Percentiles rank a stretch among this genome's conserved stretches.
Evolutionary conservation across 2,113 vertebrate species (phyloP).

Genomic region (Prolemur simus): DNA sequence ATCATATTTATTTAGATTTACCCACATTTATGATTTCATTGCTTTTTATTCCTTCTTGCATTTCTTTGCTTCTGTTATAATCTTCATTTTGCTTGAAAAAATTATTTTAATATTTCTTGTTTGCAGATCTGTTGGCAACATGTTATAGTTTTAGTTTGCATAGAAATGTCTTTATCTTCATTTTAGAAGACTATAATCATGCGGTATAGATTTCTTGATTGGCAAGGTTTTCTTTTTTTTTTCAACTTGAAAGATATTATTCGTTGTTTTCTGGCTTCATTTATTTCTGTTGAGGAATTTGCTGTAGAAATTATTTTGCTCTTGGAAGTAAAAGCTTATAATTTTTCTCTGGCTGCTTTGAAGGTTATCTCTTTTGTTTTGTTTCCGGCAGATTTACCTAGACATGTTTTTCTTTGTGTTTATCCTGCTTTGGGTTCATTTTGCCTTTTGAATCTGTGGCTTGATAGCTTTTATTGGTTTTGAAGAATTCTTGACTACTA

Average conservation of each 20-base stretch:
- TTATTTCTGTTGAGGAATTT: not conserved
- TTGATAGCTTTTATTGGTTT: not conserved
- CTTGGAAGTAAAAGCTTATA: not conserved
- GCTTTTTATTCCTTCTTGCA: not conserved
- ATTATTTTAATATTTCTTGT: not conserved
- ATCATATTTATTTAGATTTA: not conserved
- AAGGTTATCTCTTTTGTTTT: not conserved
- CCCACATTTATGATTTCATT: not conserved
- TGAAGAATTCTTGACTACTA: not conserved
- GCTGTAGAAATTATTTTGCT: not conserved
- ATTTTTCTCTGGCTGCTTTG: not conserved
- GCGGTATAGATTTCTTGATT: not conserved
- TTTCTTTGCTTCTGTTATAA: not conserved
- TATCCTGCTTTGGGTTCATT: not conserved
- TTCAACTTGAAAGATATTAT: not conserved
- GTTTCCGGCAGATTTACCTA: not conserved
- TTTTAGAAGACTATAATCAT: not conserved
- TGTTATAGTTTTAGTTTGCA: not conserved
- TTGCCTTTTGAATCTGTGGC: not conserved
- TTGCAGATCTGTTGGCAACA: not conserved
- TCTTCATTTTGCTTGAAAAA: conserved; percentile 44
- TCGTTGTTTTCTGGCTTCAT: not conserved
- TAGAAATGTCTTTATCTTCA: not conserved
- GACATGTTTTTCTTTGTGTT: not conserved
- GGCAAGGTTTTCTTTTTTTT: not conserved